Evolutionary conservation across 2,797 vertebrate genomes (phyloP).

Genomic region (Galaxias olidus): DNA sequence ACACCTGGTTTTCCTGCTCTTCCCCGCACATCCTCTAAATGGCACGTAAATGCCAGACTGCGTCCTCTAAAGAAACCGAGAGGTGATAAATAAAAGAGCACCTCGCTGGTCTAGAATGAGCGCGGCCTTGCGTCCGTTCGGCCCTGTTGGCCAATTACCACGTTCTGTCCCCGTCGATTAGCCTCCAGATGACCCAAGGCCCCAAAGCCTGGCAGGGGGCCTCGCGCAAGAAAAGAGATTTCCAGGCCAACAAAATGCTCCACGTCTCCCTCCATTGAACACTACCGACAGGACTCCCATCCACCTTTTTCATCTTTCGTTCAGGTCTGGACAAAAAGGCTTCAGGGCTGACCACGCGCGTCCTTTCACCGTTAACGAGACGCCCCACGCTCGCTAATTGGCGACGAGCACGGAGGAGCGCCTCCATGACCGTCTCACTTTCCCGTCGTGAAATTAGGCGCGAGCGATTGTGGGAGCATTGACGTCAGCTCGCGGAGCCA

Average conservation of each 20-base stretch:
- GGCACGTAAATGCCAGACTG: too few relatives aligned
- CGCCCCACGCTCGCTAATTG: conserved; percentile 6
- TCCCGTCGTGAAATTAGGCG: background rate
- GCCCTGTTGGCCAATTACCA: conserved; percentile 12
- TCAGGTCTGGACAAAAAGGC: background rate
- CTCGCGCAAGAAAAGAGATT: background rate
- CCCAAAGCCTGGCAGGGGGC: background rate
- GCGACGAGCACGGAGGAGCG: background rate
- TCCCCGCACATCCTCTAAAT: background rate
- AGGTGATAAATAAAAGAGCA: background rate
- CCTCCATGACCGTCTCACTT: background rate
- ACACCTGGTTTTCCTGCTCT: background rate
- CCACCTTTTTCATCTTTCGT: background rate
- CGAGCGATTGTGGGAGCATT: too few relatives aligned
- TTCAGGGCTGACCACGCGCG: background rate
- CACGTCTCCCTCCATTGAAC: conserved; percentile 15
- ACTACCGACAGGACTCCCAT: conserved; percentile 8
- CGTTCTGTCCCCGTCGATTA: conserved; percentile 12
- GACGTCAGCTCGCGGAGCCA: too few relatives aligned
- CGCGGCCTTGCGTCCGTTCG: background rate
- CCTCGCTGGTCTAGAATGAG: background rate
- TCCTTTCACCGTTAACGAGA: background rate
- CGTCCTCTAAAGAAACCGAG: background rate
- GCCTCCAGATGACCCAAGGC: conserved; percentile 4
- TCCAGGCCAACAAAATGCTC: conserved; percentile 2